Evolutionary conservation across 2,797 vertebrate genomes (phyloP).

Genomic region (Bucorvus abyssinicus): DNA sequence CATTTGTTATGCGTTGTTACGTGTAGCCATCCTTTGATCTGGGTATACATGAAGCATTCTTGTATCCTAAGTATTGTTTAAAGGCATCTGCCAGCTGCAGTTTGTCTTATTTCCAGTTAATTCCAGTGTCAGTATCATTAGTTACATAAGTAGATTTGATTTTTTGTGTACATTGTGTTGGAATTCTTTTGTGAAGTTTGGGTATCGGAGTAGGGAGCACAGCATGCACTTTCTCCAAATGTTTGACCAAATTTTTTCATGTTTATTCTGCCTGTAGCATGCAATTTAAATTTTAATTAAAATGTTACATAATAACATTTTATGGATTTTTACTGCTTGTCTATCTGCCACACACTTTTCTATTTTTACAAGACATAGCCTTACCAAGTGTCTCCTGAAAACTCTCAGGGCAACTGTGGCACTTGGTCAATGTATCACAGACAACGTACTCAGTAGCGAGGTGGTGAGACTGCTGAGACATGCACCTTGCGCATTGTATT

Average conservation of each 20-base stretch:
- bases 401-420: not conserved
- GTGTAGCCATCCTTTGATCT: not conserved
- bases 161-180: not conserved
- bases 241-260: not conserved
- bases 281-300: not conserved
- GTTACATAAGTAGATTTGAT: not conserved
- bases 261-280: not conserved
- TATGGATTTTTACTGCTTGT: not conserved
- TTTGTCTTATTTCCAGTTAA: not conserved
- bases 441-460: not conserved
- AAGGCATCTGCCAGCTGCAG: not conserved
- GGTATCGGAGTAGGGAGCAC: not conserved
- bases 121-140: not conserved
- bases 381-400: not conserved
- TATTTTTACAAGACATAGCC: not conserved
- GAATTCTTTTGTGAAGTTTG: not conserved
- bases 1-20: not conserved
- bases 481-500: not conserved
- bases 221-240: not conserved
- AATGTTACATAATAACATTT: not conserved
- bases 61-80: not conserved
- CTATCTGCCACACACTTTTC: not conserved
- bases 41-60: not conserved
- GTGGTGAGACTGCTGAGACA: not conserved
- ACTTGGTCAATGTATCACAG: not conserved